phyloP scores from a whole-genome alignment of 2,113 vertebrate genomes.

The Petromus typicus region DNA sequence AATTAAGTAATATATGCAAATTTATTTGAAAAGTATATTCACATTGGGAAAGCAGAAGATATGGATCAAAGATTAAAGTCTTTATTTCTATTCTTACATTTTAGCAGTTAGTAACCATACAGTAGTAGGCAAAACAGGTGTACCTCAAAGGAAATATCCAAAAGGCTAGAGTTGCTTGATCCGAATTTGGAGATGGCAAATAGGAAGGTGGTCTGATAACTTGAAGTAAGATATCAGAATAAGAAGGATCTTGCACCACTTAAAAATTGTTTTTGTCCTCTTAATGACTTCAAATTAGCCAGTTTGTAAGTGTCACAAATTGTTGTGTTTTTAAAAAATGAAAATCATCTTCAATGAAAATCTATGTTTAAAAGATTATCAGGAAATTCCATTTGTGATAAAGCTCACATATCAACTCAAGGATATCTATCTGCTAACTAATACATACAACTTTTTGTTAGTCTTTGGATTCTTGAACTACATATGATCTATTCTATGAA shows the following conservation, averaged over 20 bases:
- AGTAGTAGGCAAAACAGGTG: not conserved
- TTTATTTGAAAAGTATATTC: constrained; percentile 27
- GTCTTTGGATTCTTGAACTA: constrained; percentile 23
- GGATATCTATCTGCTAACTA: not conserved
- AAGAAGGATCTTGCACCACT: not conserved
- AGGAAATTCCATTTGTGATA: constrained; percentile 26
- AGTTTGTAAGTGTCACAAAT: not conserved
- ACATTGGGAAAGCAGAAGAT: constrained; percentile 19
- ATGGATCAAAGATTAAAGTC: not conserved
- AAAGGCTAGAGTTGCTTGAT: not conserved
- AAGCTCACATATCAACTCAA: constrained; percentile 26
- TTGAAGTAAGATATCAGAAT: not conserved
- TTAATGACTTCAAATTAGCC: not conserved
- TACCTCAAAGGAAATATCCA: not conserved
- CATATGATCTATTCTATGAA: not conserved
- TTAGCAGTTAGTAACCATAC: not conserved
- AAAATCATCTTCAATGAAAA: constrained; percentile 14
- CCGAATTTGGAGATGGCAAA: not conserved
- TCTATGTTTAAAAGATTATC: not conserved
- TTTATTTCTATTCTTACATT: constrained; percentile 32
- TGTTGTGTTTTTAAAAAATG: constrained; percentile 12
- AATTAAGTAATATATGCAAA: not conserved
- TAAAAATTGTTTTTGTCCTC: not conserved
- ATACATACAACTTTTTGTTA: not conserved
- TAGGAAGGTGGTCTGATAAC: not conserved